Evolutionary conservation across 2,797 vertebrate species (phyloP).

Genomic region (Pogoniulus pusillus): DNA sequence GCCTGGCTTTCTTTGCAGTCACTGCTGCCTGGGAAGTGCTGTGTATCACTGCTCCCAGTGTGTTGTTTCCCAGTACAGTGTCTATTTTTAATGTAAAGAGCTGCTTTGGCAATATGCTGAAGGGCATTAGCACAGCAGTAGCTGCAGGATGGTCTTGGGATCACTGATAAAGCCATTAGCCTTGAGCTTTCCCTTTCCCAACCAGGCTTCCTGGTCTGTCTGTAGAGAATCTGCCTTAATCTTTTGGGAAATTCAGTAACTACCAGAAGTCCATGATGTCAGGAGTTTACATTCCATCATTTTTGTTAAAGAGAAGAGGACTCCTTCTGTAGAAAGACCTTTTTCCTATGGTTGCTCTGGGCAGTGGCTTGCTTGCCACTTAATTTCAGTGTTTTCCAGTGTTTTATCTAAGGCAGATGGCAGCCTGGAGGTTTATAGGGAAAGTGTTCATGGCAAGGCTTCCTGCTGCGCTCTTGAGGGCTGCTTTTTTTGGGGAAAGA

Average conservation of each 20-base stretch:
- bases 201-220: background rate
- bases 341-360: background rate
- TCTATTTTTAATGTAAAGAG: background rate
- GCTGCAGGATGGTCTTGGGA: background rate
- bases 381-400: background rate
- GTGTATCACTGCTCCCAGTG: background rate
- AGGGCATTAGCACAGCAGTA: background rate
- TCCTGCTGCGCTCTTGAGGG: background rate
- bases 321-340: background rate
- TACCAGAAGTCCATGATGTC: background rate
- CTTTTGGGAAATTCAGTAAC: background rate
- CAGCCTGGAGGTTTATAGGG: background rate
- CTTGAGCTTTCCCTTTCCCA: background rate
- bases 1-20: background rate
- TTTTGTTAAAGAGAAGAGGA: background rate
- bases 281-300: background rate
- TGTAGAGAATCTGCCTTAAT: background rate
- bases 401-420: background rate
- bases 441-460: background rate
- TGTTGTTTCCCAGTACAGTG: background rate
- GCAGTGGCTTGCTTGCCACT: background rate
- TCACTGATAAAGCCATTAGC: background rate
- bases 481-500: background rate
- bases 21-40: background rate
- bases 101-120: background rate